A percentile compares a stretch with the other conserved stretches of the same genome.
Evolutionary conservation across 2,888 invertebrate species (phyloP).

Genomic region (Amorpha juglandis): DNA sequence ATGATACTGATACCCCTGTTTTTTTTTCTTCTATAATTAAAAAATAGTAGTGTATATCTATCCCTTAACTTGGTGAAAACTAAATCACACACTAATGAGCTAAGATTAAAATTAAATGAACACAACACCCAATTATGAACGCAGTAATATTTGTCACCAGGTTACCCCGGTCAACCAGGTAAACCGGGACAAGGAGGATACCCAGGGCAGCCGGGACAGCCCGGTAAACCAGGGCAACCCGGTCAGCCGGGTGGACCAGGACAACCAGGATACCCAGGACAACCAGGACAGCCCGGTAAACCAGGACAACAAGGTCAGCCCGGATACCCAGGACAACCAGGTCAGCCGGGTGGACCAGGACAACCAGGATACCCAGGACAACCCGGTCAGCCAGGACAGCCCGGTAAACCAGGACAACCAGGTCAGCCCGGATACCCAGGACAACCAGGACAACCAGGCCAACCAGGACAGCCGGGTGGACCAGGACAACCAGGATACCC

Average conservation of each 20-base stretch:
- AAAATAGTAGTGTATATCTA: too few species aligned
- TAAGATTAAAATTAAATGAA: too few species aligned
- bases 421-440: slow-evolving; percentile 31
- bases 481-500: slow-evolving; percentile 38
- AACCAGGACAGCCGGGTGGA: slow-evolving; percentile 49
- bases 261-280: slow-evolving; percentile 49
- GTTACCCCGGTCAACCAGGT: slow-evolving; percentile 35
- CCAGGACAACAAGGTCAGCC: slow-evolving; percentile 45
- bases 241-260: slow-evolving; percentile 46
- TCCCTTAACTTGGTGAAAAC: too few species aligned
- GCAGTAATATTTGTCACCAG: slow-evolving; percentile 18
- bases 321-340: slow-evolving; percentile 60
- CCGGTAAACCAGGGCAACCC: slow-evolving; percentile 69
- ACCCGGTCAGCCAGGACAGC: slow-evolving; percentile 25
- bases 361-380: slow-evolving; percentile 32
- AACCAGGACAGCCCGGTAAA: slow-evolving; percentile 59
- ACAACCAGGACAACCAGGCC: slow-evolving; percentile 47
- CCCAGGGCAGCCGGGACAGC: slow-evolving; percentile 64
- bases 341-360: slow-evolving; percentile 61
- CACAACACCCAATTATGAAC: too few species aligned
- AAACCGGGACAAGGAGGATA: slow-evolving; percentile 63
- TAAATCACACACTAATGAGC: background rate
- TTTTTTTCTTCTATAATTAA: too few species aligned
- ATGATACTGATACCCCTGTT: too few species aligned
- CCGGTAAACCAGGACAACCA: slow-evolving; percentile 31